These are phyloP conservation scores for Drosophila peninsularis DNA, from an alignment of 2,888 invertebrate species.

Conservation along the genomic window DNA sequence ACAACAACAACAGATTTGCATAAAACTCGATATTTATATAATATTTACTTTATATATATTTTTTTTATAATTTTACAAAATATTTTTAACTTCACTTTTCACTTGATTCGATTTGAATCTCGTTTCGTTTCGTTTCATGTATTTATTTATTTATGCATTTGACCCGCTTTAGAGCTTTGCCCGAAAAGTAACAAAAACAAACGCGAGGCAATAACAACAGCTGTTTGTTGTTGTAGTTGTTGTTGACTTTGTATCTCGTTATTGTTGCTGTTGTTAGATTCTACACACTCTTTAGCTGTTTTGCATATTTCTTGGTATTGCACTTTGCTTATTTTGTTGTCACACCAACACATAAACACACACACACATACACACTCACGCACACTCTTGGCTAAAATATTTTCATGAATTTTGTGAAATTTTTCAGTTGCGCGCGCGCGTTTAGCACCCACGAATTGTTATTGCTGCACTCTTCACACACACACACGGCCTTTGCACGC, in stretches of 20 bases:
- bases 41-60: not conserved
- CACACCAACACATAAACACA: conserved; percentile 36
- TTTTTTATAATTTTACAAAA: not conserved
- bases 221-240: conserved; percentile 39
- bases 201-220: conserved; percentile 40
- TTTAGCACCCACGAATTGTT: conserved; percentile 58
- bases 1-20: conserved; percentile 4
- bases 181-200: conserved; percentile 34
- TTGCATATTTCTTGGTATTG: conserved; percentile 56
- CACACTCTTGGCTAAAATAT: conserved; percentile 45
- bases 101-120: conserved; percentile 13
- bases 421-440: conserved; percentile 66
- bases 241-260: conserved; percentile 64
- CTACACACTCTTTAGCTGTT: conserved; percentile 67
- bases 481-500: conserved; percentile 29
- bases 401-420: conserved; percentile 54
- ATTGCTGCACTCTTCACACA: conserved; percentile 37
- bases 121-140: conserved; percentile 45
- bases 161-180: conserved; percentile 73
- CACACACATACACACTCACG: conserved; percentile 21
- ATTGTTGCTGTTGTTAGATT: conserved; percentile 49
- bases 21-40: conserved; percentile 8
- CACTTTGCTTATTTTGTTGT: conserved; percentile 62
- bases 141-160: conserved; percentile 72
- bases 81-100: conserved; percentile 3